Percentiles rank a stretch among this genome's conserved stretches.
Evolutionary conservation across 2,888 invertebrate species (phyloP).

Genomic region (Charanyca ferruginea): DNA sequence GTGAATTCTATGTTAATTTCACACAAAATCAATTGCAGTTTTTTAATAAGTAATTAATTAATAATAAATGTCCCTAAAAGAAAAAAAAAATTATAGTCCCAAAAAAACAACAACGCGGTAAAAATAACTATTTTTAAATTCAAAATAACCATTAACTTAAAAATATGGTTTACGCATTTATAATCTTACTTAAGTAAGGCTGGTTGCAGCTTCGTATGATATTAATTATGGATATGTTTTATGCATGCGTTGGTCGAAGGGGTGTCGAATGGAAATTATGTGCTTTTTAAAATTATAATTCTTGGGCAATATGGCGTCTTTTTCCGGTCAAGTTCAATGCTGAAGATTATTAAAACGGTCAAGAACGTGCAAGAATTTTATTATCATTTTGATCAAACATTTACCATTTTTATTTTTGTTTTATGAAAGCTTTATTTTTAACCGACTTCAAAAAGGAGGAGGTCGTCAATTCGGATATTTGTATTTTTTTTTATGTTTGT

Average conservation of each 20-base stretch:
- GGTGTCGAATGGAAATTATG: conserved; percentile 44
- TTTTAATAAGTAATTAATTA: no score
- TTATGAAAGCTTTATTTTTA: background rate
- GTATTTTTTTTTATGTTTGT: no score
- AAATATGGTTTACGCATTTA: conserved; percentile 20
- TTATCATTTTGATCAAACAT: conserved; percentile 2
- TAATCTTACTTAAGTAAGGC: conserved; percentile 9
- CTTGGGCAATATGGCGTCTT: conserved; percentile 40
- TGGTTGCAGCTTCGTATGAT: conserved; percentile 15
- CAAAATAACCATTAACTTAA: background rate
- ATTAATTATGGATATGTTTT: conserved; percentile 39
- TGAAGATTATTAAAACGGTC: conserved; percentile 26
- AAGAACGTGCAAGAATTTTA: conserved; percentile 13
- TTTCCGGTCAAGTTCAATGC: conserved; percentile 44
- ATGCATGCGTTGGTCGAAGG: conserved; percentile 44
- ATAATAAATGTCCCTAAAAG: no score
- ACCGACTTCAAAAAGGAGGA: no score
- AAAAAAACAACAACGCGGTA: no score
- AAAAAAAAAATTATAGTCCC: no score
- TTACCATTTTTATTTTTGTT: background rate
- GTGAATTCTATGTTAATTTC: no score
- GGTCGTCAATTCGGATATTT: no score
- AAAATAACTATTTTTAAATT: conserved; percentile 1
- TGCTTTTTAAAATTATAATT: conserved; percentile 58
- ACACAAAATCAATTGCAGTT: no score